Evolutionary conservation across 2,113 vertebrate genomes (phyloP).

Genomic region (Sapajus apella): DNA sequence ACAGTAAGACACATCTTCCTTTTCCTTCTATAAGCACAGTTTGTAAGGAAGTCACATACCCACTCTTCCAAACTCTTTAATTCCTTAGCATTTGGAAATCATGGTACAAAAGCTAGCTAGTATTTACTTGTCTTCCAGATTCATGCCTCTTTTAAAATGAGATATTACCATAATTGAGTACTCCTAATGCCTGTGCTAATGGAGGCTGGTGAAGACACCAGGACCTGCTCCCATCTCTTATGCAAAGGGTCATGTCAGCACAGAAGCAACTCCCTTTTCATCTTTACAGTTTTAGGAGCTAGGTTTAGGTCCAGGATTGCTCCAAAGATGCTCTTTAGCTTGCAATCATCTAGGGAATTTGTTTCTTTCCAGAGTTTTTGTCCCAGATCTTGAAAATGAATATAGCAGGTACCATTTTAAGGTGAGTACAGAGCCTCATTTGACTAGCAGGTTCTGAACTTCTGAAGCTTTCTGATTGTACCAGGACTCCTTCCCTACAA

Average conservation of each 20-base stretch:
- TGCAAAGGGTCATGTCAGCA: neutral
- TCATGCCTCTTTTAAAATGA: neutral
- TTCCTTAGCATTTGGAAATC: slow-evolving; percentile 21
- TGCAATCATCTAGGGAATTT: neutral
- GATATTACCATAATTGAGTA: neutral
- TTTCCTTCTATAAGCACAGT: neutral
- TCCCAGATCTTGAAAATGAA: neutral
- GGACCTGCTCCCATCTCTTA: neutral
- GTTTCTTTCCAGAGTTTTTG: neutral
- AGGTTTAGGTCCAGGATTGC: neutral
- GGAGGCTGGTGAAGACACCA: neutral
- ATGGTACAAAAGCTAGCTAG: neutral
- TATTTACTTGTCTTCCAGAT: neutral
- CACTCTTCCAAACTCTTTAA: neutral
- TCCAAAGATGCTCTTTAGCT: neutral
- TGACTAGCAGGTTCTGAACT: neutral
- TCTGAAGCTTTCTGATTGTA: neutral
- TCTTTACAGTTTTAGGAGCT: too few species aligned
- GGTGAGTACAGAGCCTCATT: neutral
- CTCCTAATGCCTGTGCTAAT: neutral
- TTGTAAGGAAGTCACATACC: neutral
- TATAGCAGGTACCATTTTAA: neutral
- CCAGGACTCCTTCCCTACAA: neutral
- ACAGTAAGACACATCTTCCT: slow-evolving; percentile 2
- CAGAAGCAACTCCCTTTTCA: neutral